Evolutionary conservation across 2,113 vertebrate genomes (phyloP).

Genomic region (Microcebus ravelobensis): DNA sequence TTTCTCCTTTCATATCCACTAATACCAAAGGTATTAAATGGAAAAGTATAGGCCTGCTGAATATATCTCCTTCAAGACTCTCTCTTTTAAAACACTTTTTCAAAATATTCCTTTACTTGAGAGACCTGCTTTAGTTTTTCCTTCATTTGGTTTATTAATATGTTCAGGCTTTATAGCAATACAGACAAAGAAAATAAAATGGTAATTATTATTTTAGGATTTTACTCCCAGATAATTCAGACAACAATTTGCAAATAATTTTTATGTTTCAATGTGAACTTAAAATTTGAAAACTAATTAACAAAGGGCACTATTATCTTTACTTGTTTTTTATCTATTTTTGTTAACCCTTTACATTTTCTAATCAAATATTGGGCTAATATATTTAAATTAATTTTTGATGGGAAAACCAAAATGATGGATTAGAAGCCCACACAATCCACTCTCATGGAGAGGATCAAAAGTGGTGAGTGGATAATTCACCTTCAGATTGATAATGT

Average conservation of each 20-base stretch:
- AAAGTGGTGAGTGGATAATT: too few relatives aligned
- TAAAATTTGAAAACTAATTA: not conserved
- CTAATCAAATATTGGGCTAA: not conserved
- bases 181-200: slow-evolving; percentile 7
- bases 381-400: too few relatives aligned
- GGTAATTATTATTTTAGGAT: not conserved
- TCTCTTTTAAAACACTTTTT: not conserved
- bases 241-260: not conserved
- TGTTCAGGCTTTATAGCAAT: not conserved
- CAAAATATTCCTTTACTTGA: not conserved
- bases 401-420: too few relatives aligned
- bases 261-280: not conserved
- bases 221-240: not conserved
- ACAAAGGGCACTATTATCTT: not conserved
- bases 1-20: not conserved
- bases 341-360: not conserved
- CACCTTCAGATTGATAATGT: too few relatives aligned
- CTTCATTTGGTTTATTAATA: not conserved
- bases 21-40: not conserved
- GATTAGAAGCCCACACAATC: too few relatives aligned
- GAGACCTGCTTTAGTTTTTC: not conserved
- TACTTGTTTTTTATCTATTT: not conserved
- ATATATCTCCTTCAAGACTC: not conserved
- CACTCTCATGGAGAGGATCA: too few relatives aligned
- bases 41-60: not conserved